These are phyloP conservation scores for Eucera pruinosa DNA, from an alignment of 2,888 invertebrate species.

Conservation along the genomic window DNA sequence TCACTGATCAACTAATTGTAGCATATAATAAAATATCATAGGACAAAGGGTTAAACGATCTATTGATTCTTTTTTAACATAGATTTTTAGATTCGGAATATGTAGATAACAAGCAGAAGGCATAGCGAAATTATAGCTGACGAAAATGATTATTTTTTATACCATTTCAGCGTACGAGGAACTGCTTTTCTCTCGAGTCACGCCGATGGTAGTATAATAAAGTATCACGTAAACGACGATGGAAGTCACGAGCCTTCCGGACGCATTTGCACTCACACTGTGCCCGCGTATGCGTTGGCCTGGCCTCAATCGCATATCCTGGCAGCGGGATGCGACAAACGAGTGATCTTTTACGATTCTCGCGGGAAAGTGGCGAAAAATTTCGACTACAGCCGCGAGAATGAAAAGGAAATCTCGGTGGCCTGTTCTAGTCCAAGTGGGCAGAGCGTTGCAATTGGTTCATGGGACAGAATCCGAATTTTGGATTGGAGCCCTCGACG, in stretches of 20 bases:
- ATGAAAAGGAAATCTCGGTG: constrained; percentile 94
- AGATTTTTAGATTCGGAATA: no score
- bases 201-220: constrained; percentile 94
- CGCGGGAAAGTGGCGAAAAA: constrained; percentile 90
- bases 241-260: constrained; percentile 88
- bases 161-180: constrained; percentile 87
- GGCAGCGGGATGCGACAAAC: constrained; percentile 96
- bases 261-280: constrained; percentile 89
- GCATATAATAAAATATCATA: no score
- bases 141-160: no score
- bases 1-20: no score
- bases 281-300: constrained; percentile 95
- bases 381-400: constrained; percentile 93
- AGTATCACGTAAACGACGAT: constrained; percentile 89
- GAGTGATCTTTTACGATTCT: constrained; percentile 92
- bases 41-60: no score
- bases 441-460: constrained; percentile 96
- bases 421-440: constrained; percentile 96
- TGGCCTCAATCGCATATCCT: constrained; percentile 93
- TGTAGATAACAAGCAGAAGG: no score
- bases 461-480: constrained; percentile 94
- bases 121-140: no score
- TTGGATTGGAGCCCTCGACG: constrained; percentile 93
- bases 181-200: constrained; percentile 95
- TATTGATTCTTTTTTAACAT: no score